Evolutionary conservation across 2,888 invertebrate genomes (phyloP), one percentile per base, ranked within the genome.

Genomic region (Trissolcus japonicus): DNA sequence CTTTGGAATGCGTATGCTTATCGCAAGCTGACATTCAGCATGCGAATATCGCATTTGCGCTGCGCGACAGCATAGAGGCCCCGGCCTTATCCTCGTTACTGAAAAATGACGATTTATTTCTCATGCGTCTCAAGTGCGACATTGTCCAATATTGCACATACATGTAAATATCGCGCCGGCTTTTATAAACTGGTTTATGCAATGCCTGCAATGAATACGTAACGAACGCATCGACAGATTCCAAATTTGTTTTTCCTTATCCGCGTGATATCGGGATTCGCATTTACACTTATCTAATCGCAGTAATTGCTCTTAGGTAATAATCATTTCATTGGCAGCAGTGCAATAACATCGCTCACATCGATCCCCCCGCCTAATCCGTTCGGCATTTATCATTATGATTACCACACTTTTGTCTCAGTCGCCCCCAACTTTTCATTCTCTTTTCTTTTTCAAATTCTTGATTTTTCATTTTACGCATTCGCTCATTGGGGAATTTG

Each of bases 31-130:
- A 59, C 63, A 65, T 66, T 71, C 71, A 76, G 46, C 56, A 46
- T 43, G 71, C 51, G 51, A 51, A 51, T 71, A 76, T 76, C 66
- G 35, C 35, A 35, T 35, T 76, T 76, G 69, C 75, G 68, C 59
- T 59, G 68, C 57, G 68, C 63, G 68, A 68, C 74, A 63, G 63
- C 60, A 11, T 35, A 65, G 65, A 76, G 76, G 61, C 60, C 65
- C 69, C 65, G 76, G 69, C 71, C 76, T 76, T 76, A 76, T 76
- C 76, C 76, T 71, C 76, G 76, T 76, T 66, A 71, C 61, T 71
- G 54, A 76, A 76, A 76, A 76, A 76, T 69, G 53, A 21, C 55
- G 21, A 76, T 76, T 71, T 61, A 71, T 76, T 71, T 35, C 61
- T 65, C 50, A 51, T 14, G 51, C 65, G 54, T 61, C 54, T 73